Base-by-base conservation (phyloP, 2,113 vertebrate species). In the Misgurnus mizolepis region DNA sequence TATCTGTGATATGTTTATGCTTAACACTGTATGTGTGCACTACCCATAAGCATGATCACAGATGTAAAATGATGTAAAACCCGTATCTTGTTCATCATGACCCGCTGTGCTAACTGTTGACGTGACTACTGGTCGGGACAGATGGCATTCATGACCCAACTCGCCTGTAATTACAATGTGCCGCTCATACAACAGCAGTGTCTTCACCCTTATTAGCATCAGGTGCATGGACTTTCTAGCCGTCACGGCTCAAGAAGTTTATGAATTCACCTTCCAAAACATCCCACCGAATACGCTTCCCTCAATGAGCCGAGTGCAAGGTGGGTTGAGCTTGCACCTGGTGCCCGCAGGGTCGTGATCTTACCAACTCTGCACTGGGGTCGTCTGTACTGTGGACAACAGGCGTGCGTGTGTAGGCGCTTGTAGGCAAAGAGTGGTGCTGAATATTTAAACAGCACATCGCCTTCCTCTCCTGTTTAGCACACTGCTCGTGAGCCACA, bases 11-110 rank as follows among this genome's bases (percentile, higher is more conserved):
- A 34, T 34, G 27, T 34, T 34, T 34, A 34, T 34, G 27, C 27
- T 34, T 34, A 34, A 34, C 27, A 34, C 22, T 22, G 22, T 22
- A 22, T 22, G 22, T 22, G 27, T 34, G 27, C 27, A 34, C 27
- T 34, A 34, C 27, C 27, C 27, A 34, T 34, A 34, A 22, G 22
- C 22, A 22, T 22, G 22, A 22, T 22, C 22, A 22, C 22, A 22
- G 22, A 22, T 22, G 22, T 22, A 22, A 22, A 22, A 22, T 34
- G 27, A 34, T 34, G 27, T 34, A 1, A 34, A 34, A 34, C 27
- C 27, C 27, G 3, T 34, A 34, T 34, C 27, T 86, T 89, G 84
- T 85, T 89, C 76, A 87, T 85, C 87, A 85, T 88, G 86, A 85
- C 88, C 86, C 79, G 84, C n/a, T 34, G 40, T 7, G 34, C 7